Percentiles rank a stretch among this genome's conserved stretches.
Conservation (phyloP, 1,140 invertebrate genomes). For the Anoplolepis gracilipes region DNA sequence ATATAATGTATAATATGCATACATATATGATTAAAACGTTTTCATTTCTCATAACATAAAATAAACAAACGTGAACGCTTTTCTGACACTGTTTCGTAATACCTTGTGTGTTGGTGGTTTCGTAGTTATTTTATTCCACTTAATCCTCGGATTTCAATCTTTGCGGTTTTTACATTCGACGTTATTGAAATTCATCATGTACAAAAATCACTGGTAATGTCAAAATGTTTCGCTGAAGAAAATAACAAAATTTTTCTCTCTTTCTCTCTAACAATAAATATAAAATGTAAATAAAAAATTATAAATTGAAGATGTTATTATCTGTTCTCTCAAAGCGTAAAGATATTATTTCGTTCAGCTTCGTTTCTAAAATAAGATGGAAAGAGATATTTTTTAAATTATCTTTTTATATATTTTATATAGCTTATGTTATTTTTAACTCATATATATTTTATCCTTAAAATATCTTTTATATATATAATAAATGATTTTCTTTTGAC, state of each 20-base stretch:
- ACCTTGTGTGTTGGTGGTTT: not conserved
- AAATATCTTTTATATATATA: not conserved
- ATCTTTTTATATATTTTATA: not conserved
- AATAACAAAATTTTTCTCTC: too few relatives aligned
- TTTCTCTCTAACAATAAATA: too few relatives aligned
- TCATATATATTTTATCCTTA: not conserved
- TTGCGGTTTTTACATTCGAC: not conserved
- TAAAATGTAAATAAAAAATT: not conserved
- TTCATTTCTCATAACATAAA: not conserved
- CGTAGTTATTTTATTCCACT: slow-evolving; percentile 8
- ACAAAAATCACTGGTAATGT: not conserved
- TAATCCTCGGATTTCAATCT: not conserved
- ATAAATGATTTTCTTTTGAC: too few relatives aligned
- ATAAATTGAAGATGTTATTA: not conserved
- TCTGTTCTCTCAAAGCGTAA: not conserved
- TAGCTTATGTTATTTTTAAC: not conserved
- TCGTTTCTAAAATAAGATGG: not conserved
- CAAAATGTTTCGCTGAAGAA: not conserved
- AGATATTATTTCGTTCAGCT: not conserved
- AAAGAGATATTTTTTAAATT: not conserved
- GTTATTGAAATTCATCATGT: slow-evolving; percentile 12
- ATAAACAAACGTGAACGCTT: not conserved
- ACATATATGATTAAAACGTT: not conserved
- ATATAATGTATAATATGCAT: not conserved
- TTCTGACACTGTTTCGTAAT: not conserved